These are phyloP conservation scores for Symphodus melops DNA, from an alignment of 2,113 vertebrate genomes.

Conservation along the genomic window DNA sequence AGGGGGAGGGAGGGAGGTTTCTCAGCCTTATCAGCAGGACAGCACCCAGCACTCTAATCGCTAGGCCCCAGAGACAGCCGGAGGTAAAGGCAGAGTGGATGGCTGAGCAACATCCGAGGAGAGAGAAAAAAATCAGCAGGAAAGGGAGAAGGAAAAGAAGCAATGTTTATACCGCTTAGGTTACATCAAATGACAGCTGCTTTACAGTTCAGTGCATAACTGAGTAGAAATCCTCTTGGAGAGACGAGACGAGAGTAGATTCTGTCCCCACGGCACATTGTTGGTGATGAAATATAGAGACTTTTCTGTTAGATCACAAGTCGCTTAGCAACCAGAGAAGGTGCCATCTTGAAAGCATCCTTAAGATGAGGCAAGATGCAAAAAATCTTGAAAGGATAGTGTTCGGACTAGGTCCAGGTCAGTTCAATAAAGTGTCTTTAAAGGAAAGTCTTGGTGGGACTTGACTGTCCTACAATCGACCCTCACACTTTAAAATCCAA, in stretches of 20 bases:
- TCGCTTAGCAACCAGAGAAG: constrained; percentile 33
- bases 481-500: background rate
- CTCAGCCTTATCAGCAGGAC: constrained; percentile 87
- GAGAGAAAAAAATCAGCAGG: constrained; percentile 2
- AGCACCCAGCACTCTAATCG: constrained; percentile 87
- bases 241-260: constrained; percentile 44
- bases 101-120: constrained; percentile 61
- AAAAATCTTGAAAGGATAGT: constrained; percentile 1
- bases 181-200: constrained; percentile 68
- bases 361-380: background rate
- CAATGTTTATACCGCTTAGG: constrained; percentile 63
- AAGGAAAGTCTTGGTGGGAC: background rate
- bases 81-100: constrained; percentile 63
- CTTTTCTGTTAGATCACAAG: constrained; percentile 31
- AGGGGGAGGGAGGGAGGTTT: constrained; percentile 66
- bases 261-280: constrained; percentile 40
- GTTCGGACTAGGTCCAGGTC: background rate
- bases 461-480: background rate
- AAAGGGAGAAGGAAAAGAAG: background rate
- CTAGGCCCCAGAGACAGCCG: constrained; percentile 78
- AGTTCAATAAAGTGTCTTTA: background rate
- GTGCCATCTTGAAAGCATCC: constrained; percentile 43
- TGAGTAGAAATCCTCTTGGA: constrained; percentile 54
- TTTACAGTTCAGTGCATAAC: constrained; percentile 64
- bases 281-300: constrained; percentile 44